These are phyloP conservation scores for Pentalonia nigronervosa DNA, from an alignment of 1,140 invertebrate genomes.

Conservation along the genomic window DNA sequence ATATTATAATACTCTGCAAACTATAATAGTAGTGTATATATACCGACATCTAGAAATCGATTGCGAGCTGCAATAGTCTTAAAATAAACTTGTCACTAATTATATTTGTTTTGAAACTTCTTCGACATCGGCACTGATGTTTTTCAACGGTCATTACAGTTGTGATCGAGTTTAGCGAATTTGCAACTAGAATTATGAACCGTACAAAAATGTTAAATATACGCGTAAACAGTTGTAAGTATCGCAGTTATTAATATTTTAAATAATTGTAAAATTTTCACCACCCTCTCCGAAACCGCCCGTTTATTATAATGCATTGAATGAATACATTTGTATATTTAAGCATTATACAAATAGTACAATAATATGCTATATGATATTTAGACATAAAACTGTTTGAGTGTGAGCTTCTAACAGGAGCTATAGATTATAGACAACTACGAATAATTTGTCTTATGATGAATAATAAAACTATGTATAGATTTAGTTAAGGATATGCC, in stretches of 20 bases:
- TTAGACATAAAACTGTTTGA: neutral
- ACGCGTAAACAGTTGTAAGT: neutral
- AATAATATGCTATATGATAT: neutral
- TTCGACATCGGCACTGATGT: neutral
- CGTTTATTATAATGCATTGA: neutral
- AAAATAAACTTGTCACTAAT: neutral
- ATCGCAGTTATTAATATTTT: neutral
- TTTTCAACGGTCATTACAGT: neutral
- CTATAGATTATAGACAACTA: too few species aligned
- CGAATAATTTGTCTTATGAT: too few species aligned
- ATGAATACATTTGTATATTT: neutral
- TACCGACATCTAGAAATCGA: neutral
- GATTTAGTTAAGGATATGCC: too few species aligned
- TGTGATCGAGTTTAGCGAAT: neutral
- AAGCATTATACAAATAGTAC: neutral
- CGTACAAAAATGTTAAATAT: rapidly evolving
- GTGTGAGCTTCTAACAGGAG: too few species aligned
- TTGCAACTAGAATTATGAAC: neutral
- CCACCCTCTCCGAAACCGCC: neutral
- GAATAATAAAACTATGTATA: too few species aligned
- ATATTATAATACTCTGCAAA: neutral
- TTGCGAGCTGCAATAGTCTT: neutral
- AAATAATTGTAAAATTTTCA: neutral
- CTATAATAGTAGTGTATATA: neutral
- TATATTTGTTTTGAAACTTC: neutral